These are phyloP conservation scores for Gastrophryne carolinensis DNA, from an alignment of 2,797 vertebrate species.

Conservation along the genomic window DNA sequence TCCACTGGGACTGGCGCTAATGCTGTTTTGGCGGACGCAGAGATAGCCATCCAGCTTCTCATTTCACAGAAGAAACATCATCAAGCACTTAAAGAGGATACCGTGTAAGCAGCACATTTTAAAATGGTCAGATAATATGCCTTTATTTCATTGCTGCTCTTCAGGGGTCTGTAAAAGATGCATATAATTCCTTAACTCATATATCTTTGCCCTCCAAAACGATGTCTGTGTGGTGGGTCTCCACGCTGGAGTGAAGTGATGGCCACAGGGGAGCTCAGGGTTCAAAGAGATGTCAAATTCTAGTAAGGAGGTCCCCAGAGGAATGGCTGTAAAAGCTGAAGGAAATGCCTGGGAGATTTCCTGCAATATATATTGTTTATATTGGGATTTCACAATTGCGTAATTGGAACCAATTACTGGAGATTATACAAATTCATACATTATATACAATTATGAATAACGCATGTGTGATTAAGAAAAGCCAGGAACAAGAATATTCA, in stretches of 20 bases:
- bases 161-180: background rate
- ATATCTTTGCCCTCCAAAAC: background rate
- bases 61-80: slow-evolving; percentile 18
- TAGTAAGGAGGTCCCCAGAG: background rate
- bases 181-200: background rate
- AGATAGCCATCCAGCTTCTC: background rate
- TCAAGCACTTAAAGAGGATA: slow-evolving; percentile 4
- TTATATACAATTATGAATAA: background rate
- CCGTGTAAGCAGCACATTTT: slow-evolving; percentile 11
- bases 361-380: background rate
- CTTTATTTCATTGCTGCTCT: slow-evolving; percentile 7
- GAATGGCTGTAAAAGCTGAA: background rate
- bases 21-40: slow-evolving; percentile 10
- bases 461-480: background rate
- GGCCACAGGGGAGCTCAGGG: background rate
- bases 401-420: background rate
- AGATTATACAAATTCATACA: background rate
- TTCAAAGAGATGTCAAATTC: background rate
- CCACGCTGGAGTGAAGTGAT: background rate
- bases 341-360: background rate
- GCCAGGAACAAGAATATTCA: background rate
- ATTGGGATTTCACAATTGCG: background rate
- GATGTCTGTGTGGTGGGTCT: slow-evolving; percentile 12
- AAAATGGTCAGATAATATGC: slow-evolving; percentile 13
- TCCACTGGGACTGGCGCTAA: slow-evolving; percentile 11